Evolutionary conservation across 2,113 vertebrate species (phyloP).

Genomic region (Grallaria varia): DNA sequence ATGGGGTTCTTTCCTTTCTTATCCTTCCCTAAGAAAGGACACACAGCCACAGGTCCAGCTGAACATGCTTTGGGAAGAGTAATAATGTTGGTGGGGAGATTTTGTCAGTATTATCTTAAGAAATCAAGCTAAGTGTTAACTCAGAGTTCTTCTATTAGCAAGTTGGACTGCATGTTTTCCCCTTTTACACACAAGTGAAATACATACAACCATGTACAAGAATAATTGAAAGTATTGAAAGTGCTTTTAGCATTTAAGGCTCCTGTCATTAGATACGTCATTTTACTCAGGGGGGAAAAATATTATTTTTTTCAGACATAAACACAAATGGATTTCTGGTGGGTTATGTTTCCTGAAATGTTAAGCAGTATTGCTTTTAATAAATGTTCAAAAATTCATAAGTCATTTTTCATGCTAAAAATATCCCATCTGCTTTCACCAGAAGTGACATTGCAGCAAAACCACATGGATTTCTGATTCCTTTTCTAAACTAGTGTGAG

Average conservation of each 20-base stretch:
- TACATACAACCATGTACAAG: background rate
- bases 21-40: background rate
- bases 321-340: background rate
- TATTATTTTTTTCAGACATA: background rate
- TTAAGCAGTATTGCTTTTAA: background rate
- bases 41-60: background rate
- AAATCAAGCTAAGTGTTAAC: background rate
- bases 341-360: conserved; percentile 12
- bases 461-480: background rate
- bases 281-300: background rate
- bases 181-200: background rate
- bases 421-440: background rate
- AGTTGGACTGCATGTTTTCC: background rate
- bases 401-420: conserved; percentile 3
- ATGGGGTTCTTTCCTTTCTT: background rate
- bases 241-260: background rate
- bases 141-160: background rate
- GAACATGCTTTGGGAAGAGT: background rate
- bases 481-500: background rate
- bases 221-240: background rate
- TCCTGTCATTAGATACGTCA: background rate
- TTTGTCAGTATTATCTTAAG: background rate
- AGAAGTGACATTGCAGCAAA: background rate
- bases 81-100: background rate
- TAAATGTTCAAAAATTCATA: conserved; percentile 37